Evolutionary conservation across 2,888 invertebrate species (phyloP).

Genomic region (Acanthosepion pharaonis): DNA sequence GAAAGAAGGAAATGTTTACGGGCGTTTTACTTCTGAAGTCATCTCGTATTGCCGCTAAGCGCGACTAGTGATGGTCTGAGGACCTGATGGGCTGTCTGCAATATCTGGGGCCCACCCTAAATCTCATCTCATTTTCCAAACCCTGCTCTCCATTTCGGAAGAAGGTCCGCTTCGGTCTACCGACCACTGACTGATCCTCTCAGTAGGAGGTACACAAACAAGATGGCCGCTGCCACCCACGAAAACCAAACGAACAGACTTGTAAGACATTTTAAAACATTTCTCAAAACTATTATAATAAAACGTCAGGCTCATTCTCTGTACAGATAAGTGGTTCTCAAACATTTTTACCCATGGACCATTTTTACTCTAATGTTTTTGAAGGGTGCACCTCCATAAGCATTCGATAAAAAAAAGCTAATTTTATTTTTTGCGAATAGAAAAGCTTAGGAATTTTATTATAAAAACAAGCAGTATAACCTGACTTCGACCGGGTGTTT

Average conservation of each 20-base stretch:
- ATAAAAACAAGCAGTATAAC: no score
- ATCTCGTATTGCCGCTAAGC: neutral
- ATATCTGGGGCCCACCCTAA: neutral
- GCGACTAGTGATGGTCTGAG: neutral
- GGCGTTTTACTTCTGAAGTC: neutral
- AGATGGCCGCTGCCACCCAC: constrained; percentile 10
- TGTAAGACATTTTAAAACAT: neutral
- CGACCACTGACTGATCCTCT: neutral
- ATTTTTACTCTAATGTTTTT: no score
- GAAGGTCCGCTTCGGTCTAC: neutral
- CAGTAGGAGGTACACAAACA: neutral
- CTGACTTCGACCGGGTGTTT: no score
- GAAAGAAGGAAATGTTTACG: neutral
- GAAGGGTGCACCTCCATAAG: no score
- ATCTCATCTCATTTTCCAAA: neutral
- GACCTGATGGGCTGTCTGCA: neutral
- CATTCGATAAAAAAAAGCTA: no score
- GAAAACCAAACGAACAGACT: neutral
- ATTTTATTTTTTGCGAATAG: no score
- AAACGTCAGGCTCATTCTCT: no score
- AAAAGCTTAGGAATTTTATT: no score
- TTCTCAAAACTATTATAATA: neutral
- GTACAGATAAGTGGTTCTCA: no score
- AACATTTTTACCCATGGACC: no score
- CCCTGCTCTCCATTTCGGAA: neutral